Conservation (phyloP, 2,113 vertebrate species). For the Marmota monax region DNA sequence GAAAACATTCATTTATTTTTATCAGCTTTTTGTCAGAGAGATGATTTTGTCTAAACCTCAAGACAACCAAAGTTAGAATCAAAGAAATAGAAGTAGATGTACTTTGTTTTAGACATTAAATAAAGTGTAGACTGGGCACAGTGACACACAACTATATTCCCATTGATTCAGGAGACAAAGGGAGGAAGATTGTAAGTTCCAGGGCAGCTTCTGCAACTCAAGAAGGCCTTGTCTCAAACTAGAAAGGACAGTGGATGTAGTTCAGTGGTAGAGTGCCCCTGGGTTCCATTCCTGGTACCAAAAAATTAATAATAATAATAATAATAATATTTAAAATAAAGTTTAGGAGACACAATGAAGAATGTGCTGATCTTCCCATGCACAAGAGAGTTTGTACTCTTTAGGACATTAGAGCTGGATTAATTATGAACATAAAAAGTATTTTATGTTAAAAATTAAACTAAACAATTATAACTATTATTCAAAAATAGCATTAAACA, state of each 20-base stretch:
- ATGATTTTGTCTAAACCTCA: background rate
- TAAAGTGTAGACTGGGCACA: background rate
- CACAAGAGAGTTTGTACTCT: background rate
- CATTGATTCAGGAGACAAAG: too few relatives aligned
- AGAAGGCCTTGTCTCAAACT: too few relatives aligned
- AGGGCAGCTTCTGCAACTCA: too few relatives aligned
- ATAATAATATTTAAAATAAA: too few relatives aligned
- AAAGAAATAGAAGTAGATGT: background rate
- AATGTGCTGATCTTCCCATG: background rate
- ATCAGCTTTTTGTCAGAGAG: background rate
- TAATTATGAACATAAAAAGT: background rate
- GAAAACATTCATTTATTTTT: background rate
- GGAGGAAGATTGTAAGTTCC: too few relatives aligned
- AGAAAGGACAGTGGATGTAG: too few relatives aligned
- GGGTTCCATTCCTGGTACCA: too few relatives aligned
- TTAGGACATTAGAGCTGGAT: background rate
- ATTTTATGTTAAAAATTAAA: slow-evolving; percentile 28
- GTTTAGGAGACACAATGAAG: background rate
- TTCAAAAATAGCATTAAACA: background rate
- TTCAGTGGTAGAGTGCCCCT: too few relatives aligned
- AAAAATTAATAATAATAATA: too few relatives aligned
- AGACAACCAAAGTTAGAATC: slow-evolving; percentile 30
- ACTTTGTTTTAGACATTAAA: background rate
- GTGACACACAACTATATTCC: too few relatives aligned
- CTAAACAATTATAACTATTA: background rate